Evolutionary conservation across 2,113 vertebrate species (phyloP).

Genomic region (Tapirus terrestris): DNA sequence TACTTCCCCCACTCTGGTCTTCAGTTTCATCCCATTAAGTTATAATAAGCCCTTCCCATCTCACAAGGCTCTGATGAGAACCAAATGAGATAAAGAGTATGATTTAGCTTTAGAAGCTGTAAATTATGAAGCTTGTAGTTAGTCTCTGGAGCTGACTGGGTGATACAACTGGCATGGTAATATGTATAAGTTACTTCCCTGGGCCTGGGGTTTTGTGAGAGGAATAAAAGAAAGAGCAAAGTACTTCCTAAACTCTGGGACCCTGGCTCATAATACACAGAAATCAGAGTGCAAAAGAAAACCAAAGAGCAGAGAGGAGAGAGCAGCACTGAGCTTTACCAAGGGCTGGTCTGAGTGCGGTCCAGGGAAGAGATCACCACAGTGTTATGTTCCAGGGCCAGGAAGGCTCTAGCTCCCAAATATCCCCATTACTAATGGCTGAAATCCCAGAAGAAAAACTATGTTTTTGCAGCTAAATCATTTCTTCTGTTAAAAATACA

Average conservation of each 20-base stretch:
- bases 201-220: not conserved
- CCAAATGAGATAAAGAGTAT: constrained; percentile 40
- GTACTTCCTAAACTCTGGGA: not conserved
- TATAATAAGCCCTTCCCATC: not conserved
- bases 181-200: not conserved
- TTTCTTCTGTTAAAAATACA: constrained; percentile 32
- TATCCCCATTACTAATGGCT: constrained; percentile 18
- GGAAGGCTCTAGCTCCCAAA: constrained; percentile 3
- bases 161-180: not conserved
- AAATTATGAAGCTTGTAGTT: constrained; percentile 11
- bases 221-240: not conserved
- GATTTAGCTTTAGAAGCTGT: constrained; percentile 2
- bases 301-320: not conserved
- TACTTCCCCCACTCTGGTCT: not conserved
- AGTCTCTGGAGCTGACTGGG: not conserved
- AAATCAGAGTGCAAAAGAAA: constrained; percentile 28
- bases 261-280: not conserved
- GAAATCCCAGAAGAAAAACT: constrained; percentile 19
- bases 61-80: constrained; percentile 29
- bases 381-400: not conserved
- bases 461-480: not conserved
- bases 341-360: not conserved
- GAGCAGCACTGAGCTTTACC: constrained; percentile 1
- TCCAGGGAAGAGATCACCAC: not conserved
- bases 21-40: constrained; percentile 10